These are phyloP conservation scores for Alviniconcha marisindica DNA, from an alignment of 1,140 invertebrate species.

Conservation along the genomic window DNA sequence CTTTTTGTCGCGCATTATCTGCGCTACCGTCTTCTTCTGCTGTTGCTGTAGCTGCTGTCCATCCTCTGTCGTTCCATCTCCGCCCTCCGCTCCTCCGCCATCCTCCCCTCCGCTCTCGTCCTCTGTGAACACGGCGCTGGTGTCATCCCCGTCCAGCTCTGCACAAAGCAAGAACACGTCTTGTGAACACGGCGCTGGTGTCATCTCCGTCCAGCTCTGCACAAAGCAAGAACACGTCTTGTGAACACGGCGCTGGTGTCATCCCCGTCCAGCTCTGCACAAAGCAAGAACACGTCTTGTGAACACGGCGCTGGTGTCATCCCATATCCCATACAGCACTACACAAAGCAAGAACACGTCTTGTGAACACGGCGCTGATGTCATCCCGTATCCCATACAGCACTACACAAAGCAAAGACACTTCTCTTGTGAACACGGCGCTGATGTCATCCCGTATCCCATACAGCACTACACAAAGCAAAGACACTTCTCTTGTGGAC, in stretches of 20 bases:
- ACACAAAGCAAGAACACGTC: no score
- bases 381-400: no score
- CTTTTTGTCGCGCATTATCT: slow-evolving; percentile 73
- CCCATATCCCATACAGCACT: no score
- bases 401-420: no score
- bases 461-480: no score
- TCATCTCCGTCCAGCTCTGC: slow-evolving; percentile 58
- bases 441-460: no score
- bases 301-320: no score
- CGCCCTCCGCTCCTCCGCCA: slow-evolving; percentile 50
- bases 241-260: slow-evolving; percentile 38
- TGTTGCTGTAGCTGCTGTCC: slow-evolving; percentile 50
- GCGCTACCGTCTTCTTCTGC: slow-evolving; percentile 71
- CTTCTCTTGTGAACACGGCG: no score
- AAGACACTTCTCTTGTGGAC: no score
- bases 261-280: slow-evolving; percentile 56
- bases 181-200: slow-evolving; percentile 29
- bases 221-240: no score
- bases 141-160: slow-evolving; percentile 59
- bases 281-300: no score
- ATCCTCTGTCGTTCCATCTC: not conserved
- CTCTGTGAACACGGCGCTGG: slow-evolving; percentile 46
- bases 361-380: no score
- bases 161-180: not conserved
- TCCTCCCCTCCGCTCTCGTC: slow-evolving; percentile 63